These are phyloP conservation scores for Megaceryle alcyon DNA, from an alignment of 2,797 vertebrate genomes.

Conservation along the genomic window DNA sequence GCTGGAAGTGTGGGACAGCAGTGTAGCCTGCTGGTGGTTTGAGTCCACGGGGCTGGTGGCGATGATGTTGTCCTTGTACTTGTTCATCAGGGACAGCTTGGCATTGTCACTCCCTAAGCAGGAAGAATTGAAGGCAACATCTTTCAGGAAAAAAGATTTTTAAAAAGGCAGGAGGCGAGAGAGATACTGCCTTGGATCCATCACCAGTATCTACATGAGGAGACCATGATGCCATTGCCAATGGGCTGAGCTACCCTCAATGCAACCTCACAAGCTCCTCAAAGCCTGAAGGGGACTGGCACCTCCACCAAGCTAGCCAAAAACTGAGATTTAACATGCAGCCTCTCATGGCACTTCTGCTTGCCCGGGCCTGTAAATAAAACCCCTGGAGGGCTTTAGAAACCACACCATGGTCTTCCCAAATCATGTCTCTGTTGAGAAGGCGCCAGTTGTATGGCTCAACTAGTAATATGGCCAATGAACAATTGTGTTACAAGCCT, in stretches of 20 bases:
- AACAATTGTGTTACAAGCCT: not conserved
- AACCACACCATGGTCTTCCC: not conserved
- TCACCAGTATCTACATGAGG: not conserved
- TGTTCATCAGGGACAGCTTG: conserved; percentile 98
- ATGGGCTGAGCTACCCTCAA: fast-evolving
- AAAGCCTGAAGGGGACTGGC: not conserved
- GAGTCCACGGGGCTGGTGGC: conserved; percentile 95
- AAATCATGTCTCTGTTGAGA: not conserved
- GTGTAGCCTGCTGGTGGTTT: conserved; percentile 95
- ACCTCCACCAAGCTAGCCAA: not conserved
- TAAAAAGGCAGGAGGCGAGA: not conserved
- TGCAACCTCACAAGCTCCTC: not conserved
- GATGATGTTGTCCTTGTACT: conserved; percentile 99
- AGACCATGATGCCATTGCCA: not conserved
- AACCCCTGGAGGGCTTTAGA: not conserved
- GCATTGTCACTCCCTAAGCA: conserved; percentile 90
- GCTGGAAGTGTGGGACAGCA: conserved; percentile 94
- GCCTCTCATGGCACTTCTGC: not conserved
- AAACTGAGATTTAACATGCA: not conserved
- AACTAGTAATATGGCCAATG: not conserved
- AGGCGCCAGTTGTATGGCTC: not conserved
- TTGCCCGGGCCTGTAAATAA: not conserved
- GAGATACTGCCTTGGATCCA: not conserved
- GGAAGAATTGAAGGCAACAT: conserved; percentile 60
- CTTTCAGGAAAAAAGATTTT: conserved; percentile 29